Percentiles rank a stretch among this genome's conserved stretches.
Conservation (phyloP, 2,888 invertebrate genomes). For the Drosophila barbarae region DNA sequence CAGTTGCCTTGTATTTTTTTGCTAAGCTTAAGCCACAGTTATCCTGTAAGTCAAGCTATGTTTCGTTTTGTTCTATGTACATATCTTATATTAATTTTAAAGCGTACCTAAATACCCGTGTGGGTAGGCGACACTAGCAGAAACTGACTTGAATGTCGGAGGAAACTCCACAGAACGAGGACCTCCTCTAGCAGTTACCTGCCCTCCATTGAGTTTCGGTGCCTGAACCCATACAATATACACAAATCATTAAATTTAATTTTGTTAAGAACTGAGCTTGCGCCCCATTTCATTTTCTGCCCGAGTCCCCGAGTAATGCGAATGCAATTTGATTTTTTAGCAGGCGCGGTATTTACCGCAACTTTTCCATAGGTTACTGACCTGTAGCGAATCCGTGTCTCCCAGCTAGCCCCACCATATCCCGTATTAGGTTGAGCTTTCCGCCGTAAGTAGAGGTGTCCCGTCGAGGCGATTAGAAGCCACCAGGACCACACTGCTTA, state of each 20-base stretch:
- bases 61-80: constrained; percentile 32
- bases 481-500: constrained; percentile 1
- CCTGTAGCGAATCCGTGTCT: constrained; percentile 20
- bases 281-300: background rate
- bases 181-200: constrained; percentile 13
- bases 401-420: constrained; percentile 32
- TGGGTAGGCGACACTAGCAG: constrained; percentile 2
- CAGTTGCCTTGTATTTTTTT: constrained; percentile 9
- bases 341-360: constrained; percentile 76
- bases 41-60: constrained; percentile 25
- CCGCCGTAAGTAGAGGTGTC: constrained; percentile 31
- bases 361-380: constrained; percentile 76
- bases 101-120: constrained; percentile 12
- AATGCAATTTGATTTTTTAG: constrained; percentile 65
- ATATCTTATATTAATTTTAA: constrained; percentile 21
- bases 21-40: constrained; percentile 16
- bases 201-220: constrained; percentile 14
- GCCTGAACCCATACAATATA: constrained; percentile 13
- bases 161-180: constrained; percentile 11
- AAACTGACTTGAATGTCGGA: constrained; percentile 5
- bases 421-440: constrained; percentile 16
- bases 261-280: constrained; percentile 9
- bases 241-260: constrained; percentile 20
- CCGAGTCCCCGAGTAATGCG: constrained; percentile 4
- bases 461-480: background rate